Conservation (phyloP, 2,888 invertebrate genomes). For the Hirtodrosophila confusa region DNA sequence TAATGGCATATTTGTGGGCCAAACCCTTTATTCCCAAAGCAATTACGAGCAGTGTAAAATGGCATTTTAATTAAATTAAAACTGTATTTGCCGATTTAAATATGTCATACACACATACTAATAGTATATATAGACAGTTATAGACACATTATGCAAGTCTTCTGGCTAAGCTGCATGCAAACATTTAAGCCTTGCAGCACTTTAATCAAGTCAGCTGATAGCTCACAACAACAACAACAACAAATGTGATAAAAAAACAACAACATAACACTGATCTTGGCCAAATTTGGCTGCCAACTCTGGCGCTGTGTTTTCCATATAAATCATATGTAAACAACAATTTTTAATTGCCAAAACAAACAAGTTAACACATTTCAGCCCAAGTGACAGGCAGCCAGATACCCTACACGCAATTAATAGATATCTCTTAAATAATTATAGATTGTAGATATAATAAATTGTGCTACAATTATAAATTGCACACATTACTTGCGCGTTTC, state of each 20-base stretch:
- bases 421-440: too few relatives aligned
- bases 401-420: constrained; percentile 7
- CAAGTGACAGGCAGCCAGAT: constrained; percentile 3
- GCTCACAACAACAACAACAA: constrained; percentile 13
- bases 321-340: constrained; percentile 50
- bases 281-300: constrained; percentile 31
- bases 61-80: constrained; percentile 52
- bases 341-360: constrained; percentile 64
- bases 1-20: constrained; percentile 16
- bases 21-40: constrained; percentile 9
- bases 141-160: constrained; percentile 5
- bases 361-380: neutral
- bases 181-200: constrained; percentile 29
- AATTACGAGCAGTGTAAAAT: constrained; percentile 20
- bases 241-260: constrained; percentile 12
- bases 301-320: constrained; percentile 29
- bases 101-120: constrained; percentile 4
- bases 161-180: constrained; percentile 34
- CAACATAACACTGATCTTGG: constrained; percentile 40
- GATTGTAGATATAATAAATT: too few relatives aligned
- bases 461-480: too few relatives aligned
- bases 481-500: too few relatives aligned
- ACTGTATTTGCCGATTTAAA: constrained; percentile 37
- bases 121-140: neutral
- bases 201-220: constrained; percentile 63